phyloP scores from a whole-genome alignment of 2,888 invertebrate species.

The Melinaea menophilus region DNA sequence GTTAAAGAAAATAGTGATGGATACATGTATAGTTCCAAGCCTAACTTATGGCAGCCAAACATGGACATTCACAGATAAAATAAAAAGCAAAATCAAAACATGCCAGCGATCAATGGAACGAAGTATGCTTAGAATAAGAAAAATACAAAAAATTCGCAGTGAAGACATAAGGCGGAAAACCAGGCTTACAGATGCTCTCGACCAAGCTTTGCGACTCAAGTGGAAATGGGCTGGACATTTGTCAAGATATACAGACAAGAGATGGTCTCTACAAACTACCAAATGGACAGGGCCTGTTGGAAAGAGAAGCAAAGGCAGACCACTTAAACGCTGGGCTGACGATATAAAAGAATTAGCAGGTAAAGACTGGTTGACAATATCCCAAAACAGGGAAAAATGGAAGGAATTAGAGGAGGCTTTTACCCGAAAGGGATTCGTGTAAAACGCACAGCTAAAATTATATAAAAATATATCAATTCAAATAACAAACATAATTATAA shows the following conservation, averaged over 20 bases:
- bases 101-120: constrained; percentile 6
- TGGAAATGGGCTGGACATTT: constrained; percentile 6
- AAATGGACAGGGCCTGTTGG: constrained; percentile 12
- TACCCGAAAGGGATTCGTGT: constrained; percentile 5
- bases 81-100: constrained; percentile 2
- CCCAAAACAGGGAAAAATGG: constrained; percentile 22
- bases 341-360: constrained; percentile 19
- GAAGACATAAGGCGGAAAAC: constrained; percentile 3
- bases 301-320: constrained; percentile 19
- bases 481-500: too few relatives aligned
- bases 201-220: background rate
- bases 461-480: too few relatives aligned
- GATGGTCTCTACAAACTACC: constrained; percentile 15
- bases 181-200: constrained; percentile 5
- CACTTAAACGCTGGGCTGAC: constrained; percentile 21
- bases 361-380: constrained; percentile 14
- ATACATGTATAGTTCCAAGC: background rate
- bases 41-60: background rate
- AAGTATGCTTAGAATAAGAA: constrained; percentile 2
- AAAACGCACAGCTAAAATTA: too few relatives aligned
- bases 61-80: constrained; percentile 13
- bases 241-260: constrained; percentile 6
- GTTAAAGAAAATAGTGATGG: background rate
- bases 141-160: constrained; percentile 1
- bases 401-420: constrained; percentile 26